phyloP scores from a whole-genome alignment of 2,113 vertebrate species.

The Elephantulus edwardii region DNA sequence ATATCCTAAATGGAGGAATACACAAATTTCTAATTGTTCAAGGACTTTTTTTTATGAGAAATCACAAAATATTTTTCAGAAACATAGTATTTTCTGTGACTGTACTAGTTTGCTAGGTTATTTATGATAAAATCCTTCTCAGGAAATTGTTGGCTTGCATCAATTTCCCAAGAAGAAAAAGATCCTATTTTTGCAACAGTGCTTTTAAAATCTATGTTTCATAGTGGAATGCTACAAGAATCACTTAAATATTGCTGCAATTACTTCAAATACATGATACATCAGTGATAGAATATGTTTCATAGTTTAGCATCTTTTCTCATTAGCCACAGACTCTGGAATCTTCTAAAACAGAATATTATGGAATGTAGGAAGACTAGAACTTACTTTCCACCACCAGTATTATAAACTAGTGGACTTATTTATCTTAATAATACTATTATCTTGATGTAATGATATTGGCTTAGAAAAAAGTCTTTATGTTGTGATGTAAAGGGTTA shows the following conservation, averaged over 20 bases:
- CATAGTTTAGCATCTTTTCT: not conserved
- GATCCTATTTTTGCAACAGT: not conserved
- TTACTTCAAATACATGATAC: not conserved
- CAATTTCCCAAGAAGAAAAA: not conserved
- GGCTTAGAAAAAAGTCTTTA: not conserved
- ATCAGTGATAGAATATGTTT: not conserved
- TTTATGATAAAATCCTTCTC: slow-evolving; percentile 16
- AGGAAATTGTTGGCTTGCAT: not conserved
- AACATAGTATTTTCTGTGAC: not conserved
- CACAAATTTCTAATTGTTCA: not conserved
- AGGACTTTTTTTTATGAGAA: slow-evolving; percentile 12
- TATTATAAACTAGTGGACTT: not conserved
- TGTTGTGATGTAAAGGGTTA: not conserved
- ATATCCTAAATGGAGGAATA: not conserved
- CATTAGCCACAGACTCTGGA: not conserved
- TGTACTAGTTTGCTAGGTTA: not conserved
- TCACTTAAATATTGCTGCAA: not conserved
- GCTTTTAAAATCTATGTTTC: slow-evolving; percentile 7
- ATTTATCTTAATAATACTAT: slow-evolving; percentile 18
- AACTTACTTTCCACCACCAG: not conserved
- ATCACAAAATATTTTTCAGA: slow-evolving; percentile 13
- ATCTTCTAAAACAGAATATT: slow-evolving; percentile 16
- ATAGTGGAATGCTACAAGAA: not conserved
- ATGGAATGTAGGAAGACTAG: not conserved
- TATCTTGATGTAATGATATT: not conserved